A percentile compares a stretch with the other conserved stretches of the same genome.
Conservation (phyloP, 2,113 vertebrate genomes). For the Amphiprion ocellaris region DNA sequence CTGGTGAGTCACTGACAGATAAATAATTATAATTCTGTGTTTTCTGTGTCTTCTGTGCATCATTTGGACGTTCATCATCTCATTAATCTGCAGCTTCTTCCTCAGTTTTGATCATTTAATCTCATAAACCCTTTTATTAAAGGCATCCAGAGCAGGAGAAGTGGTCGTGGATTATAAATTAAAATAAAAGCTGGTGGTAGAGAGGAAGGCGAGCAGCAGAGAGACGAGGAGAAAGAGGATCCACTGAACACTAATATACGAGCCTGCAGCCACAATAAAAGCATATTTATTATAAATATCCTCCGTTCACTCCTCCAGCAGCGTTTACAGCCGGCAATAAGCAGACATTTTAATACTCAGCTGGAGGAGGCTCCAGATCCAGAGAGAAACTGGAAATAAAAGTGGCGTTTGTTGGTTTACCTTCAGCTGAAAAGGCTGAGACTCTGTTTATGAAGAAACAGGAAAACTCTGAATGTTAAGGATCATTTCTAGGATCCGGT, state of each 20-base stretch:
- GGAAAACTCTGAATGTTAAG: too few relatives aligned
- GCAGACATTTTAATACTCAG: conserved; percentile 59
- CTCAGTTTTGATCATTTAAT: too few relatives aligned
- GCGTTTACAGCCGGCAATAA: conserved; percentile 61
- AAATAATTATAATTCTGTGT: too few relatives aligned
- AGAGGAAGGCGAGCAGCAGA: neutral
- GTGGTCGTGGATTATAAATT: neutral
- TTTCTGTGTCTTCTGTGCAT: too few relatives aligned
- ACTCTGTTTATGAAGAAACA: too few relatives aligned
- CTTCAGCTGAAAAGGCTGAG: too few relatives aligned
- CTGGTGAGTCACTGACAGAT: too few relatives aligned
- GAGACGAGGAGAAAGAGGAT: neutral
- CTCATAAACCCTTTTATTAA: too few relatives aligned
- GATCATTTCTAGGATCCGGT: too few relatives aligned
- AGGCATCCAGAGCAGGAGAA: neutral
- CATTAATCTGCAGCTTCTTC: too few relatives aligned
- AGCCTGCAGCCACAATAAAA: conserved; percentile 67
- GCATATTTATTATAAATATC: conserved; percentile 71
- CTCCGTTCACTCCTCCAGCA: conserved; percentile 52
- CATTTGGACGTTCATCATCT: too few relatives aligned
- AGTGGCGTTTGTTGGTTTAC: conserved; percentile 40
- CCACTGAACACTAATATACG: conserved; percentile 60
- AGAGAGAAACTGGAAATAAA: conserved; percentile 8
- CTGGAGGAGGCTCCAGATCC: conserved; percentile 19
- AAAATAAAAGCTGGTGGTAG: neutral